Percentiles rank a stretch among this genome's conserved stretches.
Conservation (phyloP, 2,113 vertebrate genomes). For the Pardalotus punctatus region DNA sequence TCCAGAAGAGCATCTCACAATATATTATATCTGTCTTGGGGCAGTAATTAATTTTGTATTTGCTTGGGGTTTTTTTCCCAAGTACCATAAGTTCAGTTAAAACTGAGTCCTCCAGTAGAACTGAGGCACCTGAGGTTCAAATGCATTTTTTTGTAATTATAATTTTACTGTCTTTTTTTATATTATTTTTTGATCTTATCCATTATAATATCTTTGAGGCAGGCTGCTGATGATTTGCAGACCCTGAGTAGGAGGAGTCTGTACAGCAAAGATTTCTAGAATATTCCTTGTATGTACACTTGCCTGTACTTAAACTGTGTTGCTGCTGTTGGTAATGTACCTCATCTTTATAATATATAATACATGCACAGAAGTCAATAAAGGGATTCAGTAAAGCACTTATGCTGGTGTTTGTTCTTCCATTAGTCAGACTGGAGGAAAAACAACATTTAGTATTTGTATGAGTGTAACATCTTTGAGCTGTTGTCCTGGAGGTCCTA, state of each 20-base stretch:
- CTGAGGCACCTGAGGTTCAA: background rate
- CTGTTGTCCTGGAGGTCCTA: background rate
- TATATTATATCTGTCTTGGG: background rate
- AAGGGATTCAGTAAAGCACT: background rate
- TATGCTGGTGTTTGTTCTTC: background rate
- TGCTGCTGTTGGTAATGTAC: background rate
- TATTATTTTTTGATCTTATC: background rate
- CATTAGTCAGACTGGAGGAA: background rate
- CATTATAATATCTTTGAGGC: background rate
- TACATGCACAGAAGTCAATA: background rate
- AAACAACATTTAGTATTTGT: background rate
- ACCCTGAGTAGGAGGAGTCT: background rate
- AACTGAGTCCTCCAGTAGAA: background rate
- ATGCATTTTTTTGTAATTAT: background rate
- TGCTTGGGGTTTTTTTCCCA: rapidly evolving
- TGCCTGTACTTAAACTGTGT: background rate
- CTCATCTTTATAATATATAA: background rate
- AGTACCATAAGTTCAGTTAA: background rate
- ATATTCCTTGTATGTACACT: background rate
- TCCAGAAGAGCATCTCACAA: background rate
- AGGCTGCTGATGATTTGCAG: background rate
- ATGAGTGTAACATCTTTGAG: background rate
- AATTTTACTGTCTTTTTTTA: background rate
- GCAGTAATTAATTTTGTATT: background rate
- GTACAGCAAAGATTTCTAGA: background rate